These are phyloP conservation scores for Carcharodon carcharias DNA, from an alignment of 2,797 vertebrate genomes.

Conservation along the genomic window DNA sequence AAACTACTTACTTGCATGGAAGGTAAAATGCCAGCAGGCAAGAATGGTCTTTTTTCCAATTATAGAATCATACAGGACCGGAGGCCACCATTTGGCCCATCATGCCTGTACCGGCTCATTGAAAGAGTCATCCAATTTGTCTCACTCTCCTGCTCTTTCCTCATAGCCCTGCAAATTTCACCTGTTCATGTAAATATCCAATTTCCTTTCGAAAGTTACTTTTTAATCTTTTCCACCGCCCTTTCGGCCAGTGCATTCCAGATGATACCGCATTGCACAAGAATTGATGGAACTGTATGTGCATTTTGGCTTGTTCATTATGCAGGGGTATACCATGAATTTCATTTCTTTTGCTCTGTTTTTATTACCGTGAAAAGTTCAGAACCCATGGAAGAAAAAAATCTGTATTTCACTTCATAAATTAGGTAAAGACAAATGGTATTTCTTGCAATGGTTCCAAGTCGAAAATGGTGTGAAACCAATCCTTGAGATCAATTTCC, in stretches of 20 bases:
- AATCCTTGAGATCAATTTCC: background rate
- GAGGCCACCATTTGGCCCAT: background rate
- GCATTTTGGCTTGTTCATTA: background rate
- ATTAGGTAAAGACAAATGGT: too few species aligned
- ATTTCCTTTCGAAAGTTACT: background rate
- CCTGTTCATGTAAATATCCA: background rate
- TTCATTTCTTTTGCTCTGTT: background rate
- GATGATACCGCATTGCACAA: background rate
- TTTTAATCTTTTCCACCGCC: background rate
- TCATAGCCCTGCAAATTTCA: background rate
- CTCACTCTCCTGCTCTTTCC: background rate
- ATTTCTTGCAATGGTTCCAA: too few species aligned
- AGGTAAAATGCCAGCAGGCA: background rate
- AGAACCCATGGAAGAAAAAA: background rate
- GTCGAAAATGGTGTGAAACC: background rate
- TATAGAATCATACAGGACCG: background rate
- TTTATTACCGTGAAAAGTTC: background rate
- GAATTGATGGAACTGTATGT: background rate
- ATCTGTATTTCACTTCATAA: background rate
- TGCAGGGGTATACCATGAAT: background rate
- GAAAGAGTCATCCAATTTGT: background rate
- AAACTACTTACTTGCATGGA: background rate
- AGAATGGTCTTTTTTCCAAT: too few species aligned
- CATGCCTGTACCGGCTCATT: background rate
- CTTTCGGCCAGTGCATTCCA: background rate